These are phyloP conservation scores for Phytoseiulus persimilis DNA, from an alignment of 2,888 invertebrate species.

Conservation along the genomic window DNA sequence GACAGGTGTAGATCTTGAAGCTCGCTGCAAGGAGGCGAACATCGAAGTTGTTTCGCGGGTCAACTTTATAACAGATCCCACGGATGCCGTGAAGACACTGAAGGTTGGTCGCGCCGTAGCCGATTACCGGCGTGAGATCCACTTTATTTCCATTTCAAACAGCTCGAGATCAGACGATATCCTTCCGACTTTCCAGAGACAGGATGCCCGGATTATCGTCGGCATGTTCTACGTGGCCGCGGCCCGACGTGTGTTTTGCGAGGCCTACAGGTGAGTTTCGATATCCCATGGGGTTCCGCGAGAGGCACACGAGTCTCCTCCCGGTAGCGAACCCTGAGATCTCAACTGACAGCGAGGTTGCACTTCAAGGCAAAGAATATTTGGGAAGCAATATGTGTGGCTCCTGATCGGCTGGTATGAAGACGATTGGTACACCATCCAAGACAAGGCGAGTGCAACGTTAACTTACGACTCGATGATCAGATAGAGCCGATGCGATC, in stretches of 20 bases:
- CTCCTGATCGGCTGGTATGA: conserved; percentile 99
- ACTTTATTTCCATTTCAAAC: too few species aligned
- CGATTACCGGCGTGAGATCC: too few species aligned
- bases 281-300: not conserved
- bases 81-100: conserved; percentile 87
- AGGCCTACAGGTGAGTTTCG: conserved; percentile 49
- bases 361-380: conserved; percentile 70
- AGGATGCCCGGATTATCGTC: conserved; percentile 94
- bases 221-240: conserved; percentile 97
- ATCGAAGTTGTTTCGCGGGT: conserved; percentile 94
- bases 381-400: conserved; percentile 95
- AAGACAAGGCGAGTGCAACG: conserved; percentile 58
- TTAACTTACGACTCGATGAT: not conserved
- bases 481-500: too few species aligned
- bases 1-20: conserved; percentile 94
- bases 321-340: conserved; percentile 42
- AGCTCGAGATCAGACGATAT: not conserved
- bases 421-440: conserved; percentile 94
- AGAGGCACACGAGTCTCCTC: not conserved
- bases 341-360: conserved; percentile 51
- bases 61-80: conserved; percentile 91
- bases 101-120: conserved; percentile 49
- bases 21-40: conserved; percentile 72
- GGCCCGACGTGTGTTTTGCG: conserved; percentile 88
- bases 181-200: conserved; percentile 57